Evolutionary conservation across 2,113 vertebrate genomes (phyloP).

Genomic region (Chionodraco myersi): DNA sequence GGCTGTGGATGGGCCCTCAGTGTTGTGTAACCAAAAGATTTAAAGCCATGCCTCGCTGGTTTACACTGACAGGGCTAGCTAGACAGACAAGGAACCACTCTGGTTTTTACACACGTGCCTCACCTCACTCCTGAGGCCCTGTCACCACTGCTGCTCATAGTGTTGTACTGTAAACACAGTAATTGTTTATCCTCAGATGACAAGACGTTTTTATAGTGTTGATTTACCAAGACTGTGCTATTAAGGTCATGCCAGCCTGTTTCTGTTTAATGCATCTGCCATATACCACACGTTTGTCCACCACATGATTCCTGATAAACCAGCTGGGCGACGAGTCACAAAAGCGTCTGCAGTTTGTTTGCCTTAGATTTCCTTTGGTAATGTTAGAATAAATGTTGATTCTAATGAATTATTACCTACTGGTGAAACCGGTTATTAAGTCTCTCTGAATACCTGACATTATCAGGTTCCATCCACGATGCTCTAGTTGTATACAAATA

Average conservation of each 20-base stretch:
- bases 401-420: not conserved
- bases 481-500: not conserved
- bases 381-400: not conserved
- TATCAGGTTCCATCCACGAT: not conserved
- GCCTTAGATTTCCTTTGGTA: not conserved
- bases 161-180: conserved; percentile 2
- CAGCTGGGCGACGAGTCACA: conserved; percentile 22
- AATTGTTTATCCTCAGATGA: conserved; percentile 29
- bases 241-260: conserved; percentile 27
- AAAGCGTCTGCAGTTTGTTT: not conserved
- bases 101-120: not conserved
- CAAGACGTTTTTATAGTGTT: conserved; percentile 33
- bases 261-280: conserved; percentile 32
- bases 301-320: conserved; percentile 20
- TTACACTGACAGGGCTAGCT: conserved; percentile 20
- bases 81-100: conserved; percentile 12
- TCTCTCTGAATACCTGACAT: not conserved
- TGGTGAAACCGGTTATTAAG: not conserved
- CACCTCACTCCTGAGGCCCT: conserved; percentile 1
- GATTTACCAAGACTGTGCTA: conserved; percentile 7
- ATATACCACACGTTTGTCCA: conserved; percentile 22
- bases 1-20: conserved; percentile 55
- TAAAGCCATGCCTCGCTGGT: conserved; percentile 48
- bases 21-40: conserved; percentile 77
- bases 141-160: conserved; percentile 33